A percentile compares a stretch with the other conserved stretches of the same genome.
Conservation (phyloP, 2,113 vertebrate species). For the Rissa tridactyla region DNA sequence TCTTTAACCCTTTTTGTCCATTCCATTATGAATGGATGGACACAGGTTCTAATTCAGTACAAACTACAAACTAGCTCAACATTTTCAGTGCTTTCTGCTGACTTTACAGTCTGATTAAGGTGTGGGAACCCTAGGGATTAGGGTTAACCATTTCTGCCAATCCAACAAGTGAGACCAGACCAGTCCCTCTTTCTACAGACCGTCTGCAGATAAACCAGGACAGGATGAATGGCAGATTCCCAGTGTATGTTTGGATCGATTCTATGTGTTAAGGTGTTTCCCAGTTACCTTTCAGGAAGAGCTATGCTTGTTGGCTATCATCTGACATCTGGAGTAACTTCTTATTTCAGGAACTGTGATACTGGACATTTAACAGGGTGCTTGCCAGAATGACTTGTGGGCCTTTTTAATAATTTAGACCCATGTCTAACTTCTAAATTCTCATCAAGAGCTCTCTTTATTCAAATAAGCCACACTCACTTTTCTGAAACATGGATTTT, state of each 20-base stretch:
- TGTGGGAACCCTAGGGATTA: not conserved
- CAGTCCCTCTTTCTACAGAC: not conserved
- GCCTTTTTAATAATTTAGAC: not conserved
- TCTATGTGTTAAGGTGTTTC: not conserved
- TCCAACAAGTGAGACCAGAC: not conserved
- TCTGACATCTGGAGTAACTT: not conserved
- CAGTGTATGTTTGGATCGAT: not conserved
- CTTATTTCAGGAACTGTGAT: not conserved
- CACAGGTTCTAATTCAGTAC: not conserved
- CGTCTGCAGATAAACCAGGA: not conserved
- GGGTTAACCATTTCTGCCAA: not conserved
- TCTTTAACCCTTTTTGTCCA: not conserved
- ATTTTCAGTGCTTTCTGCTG: not conserved
- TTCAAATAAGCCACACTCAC: not conserved
- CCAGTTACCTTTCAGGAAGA: not conserved
- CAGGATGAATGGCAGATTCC: not conserved
- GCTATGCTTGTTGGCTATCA: not conserved
- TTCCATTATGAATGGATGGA: not conserved
- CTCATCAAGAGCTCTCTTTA: not conserved
- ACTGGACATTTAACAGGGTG: not conserved
- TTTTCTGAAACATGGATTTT: not conserved
- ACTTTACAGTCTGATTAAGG: not conserved
- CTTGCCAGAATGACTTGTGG: not conserved
- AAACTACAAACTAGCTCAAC: not conserved
- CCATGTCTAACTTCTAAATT: not conserved